Base-by-base conservation (phyloP, 2,888 invertebrate species). In the Athalia circularis region DNA sequence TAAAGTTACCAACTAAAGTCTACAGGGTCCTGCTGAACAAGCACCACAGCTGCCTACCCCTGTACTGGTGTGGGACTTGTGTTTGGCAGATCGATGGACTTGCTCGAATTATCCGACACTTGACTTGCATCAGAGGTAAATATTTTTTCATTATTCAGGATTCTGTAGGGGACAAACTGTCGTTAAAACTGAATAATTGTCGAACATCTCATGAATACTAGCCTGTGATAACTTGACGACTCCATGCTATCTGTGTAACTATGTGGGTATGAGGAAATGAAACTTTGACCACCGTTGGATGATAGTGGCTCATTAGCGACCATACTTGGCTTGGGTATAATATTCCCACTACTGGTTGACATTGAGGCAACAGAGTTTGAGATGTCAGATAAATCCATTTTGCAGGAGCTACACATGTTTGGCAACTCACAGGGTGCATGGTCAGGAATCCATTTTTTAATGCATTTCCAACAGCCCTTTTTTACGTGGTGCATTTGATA, bases 401-500 rank as follows among this genome's bases (percentile, higher is more conserved):
- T 29, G 65, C 76, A 65, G 9, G 61, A 79, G 29, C 76, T 67
- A 59, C 79, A 65, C 47, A 43, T 43, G n/a, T 77, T 67, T 8
- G 50, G 59, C 11, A 79, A n/a, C 15, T 79, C 75, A 13, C 76
- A 79, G 4, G 65, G 50, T 59, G 48, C 65, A n/a, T 79, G 67
- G 50, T 76, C 67, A 4, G 64, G 65, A n/a, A 64, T 59, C 76
- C 79, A 79, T 67, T 79, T 65, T 48, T 61, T 79, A 4, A 65
- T 50, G 48, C 76, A 79, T 77, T 76, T 76, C 79, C 76, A 76
- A 61, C 79, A 79, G 45, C 76, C 43, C 50, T 65, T 65, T 65
- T 76, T 79, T 48, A 65, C 57, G 4, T 76, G 75, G 15, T 76
- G 65, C 13, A 79, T 57, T 59, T 76, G 76, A 48, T 78, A 65